phyloP scores from a whole-genome alignment of 2,113 vertebrate genomes.

The Balaenoptera acutorostrata region DNA sequence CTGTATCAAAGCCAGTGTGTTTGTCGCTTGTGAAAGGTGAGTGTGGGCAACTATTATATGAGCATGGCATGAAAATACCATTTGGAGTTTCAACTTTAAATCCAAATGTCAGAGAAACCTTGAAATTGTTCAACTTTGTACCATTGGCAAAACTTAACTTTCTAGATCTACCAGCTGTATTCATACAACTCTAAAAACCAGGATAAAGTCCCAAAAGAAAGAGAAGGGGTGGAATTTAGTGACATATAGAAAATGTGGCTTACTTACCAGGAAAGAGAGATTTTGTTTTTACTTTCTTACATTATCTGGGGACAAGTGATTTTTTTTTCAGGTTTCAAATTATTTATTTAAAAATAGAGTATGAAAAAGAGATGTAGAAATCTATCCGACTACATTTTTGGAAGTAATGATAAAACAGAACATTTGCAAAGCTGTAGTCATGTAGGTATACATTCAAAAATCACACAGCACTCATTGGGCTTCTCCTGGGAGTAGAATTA shows the following conservation, averaged over 20 bases:
- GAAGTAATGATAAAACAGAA: not conserved
- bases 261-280: not conserved
- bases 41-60: not conserved
- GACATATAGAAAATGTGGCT: not conserved
- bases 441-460: not conserved
- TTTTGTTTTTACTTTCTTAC: not conserved
- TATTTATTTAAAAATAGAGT: not conserved
- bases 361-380: not conserved
- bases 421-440: not conserved
- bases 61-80: not conserved
- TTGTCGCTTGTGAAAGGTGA: not conserved
- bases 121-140: not conserved
- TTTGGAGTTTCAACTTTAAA: not conserved
- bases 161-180: not conserved
- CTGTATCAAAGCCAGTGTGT: not conserved
- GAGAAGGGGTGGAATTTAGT: not conserved
- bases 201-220: not conserved
- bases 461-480: not conserved
- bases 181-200: not conserved
- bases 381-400: not conserved
- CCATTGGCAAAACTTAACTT: not conserved
- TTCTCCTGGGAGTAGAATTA: not conserved
- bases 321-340: not conserved
- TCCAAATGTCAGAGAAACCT: not conserved
- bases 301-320: not conserved